These are phyloP conservation scores for Psammodynastes pulverulentus DNA, from an alignment of 2,113 vertebrate species.

Conservation along the genomic window DNA sequence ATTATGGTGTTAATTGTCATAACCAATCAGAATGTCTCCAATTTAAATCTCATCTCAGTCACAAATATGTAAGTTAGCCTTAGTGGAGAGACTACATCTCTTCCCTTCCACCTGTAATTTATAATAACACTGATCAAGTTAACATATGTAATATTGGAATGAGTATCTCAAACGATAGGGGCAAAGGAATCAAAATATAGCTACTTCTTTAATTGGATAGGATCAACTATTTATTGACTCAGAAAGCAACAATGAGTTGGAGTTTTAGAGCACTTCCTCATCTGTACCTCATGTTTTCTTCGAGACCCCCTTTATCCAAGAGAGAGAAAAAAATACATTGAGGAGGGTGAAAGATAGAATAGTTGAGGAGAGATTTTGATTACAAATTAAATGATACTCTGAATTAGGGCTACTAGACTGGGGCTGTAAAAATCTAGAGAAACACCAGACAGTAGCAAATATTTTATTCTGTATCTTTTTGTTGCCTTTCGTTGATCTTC, in stretches of 20 bases:
- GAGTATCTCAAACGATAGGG: not conserved
- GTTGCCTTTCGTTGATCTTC: not conserved
- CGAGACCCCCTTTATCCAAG: not conserved
- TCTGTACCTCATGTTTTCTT: not conserved
- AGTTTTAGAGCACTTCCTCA: not conserved
- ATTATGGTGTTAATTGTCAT: not conserved
- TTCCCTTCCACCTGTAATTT: not conserved
- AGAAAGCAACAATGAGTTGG: not conserved
- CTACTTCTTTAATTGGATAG: no score
- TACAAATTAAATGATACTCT: not conserved
- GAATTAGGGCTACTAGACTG: not conserved
- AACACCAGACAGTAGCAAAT: not conserved
- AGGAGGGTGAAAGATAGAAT: not conserved
- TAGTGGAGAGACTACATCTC: not conserved
- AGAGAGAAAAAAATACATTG: not conserved
- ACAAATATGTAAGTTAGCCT: not conserved
- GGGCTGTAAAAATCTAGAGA: not conserved
- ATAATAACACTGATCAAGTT: not conserved
- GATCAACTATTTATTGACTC: not conserved
- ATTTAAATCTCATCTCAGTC: not conserved
- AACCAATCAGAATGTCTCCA: not conserved
- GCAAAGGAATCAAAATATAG: not conserved
- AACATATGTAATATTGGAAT: not conserved
- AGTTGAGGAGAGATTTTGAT: not conserved
- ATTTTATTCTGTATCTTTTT: not conserved